These are phyloP conservation scores for Dryoscopus gambensis DNA, from an alignment of 2,113 vertebrate genomes.

Conservation along the genomic window DNA sequence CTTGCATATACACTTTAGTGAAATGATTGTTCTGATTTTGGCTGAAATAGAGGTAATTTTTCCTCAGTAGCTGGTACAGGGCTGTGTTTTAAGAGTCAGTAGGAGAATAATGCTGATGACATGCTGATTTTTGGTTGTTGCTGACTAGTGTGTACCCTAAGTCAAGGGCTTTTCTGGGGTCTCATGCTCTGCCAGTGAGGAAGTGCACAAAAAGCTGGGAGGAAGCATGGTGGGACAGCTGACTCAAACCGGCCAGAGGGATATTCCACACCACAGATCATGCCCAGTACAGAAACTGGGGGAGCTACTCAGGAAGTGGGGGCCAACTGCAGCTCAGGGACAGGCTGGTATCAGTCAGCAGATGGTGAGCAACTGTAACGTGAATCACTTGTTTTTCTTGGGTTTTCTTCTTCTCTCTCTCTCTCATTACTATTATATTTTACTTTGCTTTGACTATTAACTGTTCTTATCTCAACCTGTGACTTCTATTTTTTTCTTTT, in stretches of 20 bases:
- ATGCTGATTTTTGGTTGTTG: background rate
- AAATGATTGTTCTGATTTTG: background rate
- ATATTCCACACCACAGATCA: background rate
- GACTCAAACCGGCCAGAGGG: background rate
- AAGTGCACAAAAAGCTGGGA: background rate
- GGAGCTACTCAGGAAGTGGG: background rate
- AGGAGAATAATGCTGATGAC: background rate
- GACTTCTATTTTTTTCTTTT: background rate
- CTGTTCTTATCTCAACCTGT: background rate
- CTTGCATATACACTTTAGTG: background rate
- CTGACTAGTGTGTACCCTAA: background rate
- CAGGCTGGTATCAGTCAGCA: background rate
- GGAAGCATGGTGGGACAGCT: background rate
- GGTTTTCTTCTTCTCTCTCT: background rate
- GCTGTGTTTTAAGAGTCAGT: background rate
- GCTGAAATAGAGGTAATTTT: background rate
- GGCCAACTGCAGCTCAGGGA: background rate
- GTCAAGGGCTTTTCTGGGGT: background rate
- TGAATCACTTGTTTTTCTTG: background rate
- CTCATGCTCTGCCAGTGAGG: background rate
- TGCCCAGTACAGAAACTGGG: no score
- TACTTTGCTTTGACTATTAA: background rate
- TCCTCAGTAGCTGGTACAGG: background rate
- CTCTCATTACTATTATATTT: background rate
- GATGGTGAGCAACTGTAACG: background rate